Evolutionary conservation across 1,140 invertebrate genomes (phyloP), one percentile per base, ranked within the genome.

Genomic region (Drosophila varians): DNA sequence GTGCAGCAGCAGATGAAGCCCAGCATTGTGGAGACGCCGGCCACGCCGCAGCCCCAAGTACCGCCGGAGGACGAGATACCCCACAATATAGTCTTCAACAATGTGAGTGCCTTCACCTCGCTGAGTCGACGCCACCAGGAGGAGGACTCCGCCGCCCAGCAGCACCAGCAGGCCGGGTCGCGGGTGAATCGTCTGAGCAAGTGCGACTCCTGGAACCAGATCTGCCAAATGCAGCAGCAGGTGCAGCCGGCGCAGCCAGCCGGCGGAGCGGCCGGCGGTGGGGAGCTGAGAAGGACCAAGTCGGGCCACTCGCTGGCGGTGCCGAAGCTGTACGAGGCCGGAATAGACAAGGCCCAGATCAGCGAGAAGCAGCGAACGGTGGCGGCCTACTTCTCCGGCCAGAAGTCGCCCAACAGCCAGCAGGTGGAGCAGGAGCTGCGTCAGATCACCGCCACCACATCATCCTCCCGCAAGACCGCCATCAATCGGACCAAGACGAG

Each of bases 151-250:
- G n/a, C 28, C 4, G 38, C 40, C 18, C 68, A 70, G 1, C 56
- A 48, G 16, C 56, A 61, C 21, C 31, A 57, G 11, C 42, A 54
- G 23, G 52, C 25, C 6, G 75, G 75, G 4, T 64, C 77, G 56
- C 77, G 89, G 74, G 36, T 90, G 1, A 91, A 90, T 52, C 83
- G 87, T 4, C 86, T 96, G n/a, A 94, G 94, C 28, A 95, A 96
- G 87, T 96, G 95, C 1, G 95, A 96, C 89, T 96, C 96, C 0
- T 96, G 96, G 95, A 94, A 96, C 77, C 95, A 96, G 68, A 92
- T 94, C 78, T 92, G 60, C 62, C 83, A 64, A 74, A 78, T 90
- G 7, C 77, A 91, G 25, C 80, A 86, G 4, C 64, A 88, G 43
- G 7, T 7, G 4, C n/a, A 38, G 36, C 51, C 23, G 52, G 8